A percentile compares a stretch with the other conserved stretches of the same genome.
These are phyloP conservation scores for Microtus agrestis DNA, from an alignment of 2,797 vertebrate species.

Conservation along the genomic window DNA sequence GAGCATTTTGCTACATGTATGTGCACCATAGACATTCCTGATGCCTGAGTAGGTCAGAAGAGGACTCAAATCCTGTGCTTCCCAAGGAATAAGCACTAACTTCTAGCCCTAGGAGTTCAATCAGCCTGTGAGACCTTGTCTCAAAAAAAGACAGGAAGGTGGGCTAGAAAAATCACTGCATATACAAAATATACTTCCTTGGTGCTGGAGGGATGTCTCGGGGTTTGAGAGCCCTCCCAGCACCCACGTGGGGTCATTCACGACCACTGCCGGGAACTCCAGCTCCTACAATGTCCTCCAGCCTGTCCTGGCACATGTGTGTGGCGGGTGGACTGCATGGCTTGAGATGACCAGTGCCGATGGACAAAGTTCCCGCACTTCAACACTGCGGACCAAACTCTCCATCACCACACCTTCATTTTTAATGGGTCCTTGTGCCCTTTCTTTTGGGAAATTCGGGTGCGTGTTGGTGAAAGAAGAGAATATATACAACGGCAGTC, in stretches of 20 bases:
- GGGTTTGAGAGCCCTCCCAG: not conserved
- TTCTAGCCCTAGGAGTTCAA: not conserved
- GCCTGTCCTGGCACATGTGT: no score
- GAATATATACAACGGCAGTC: not conserved
- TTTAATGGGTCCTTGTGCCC: not conserved
- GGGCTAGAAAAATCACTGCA: not conserved
- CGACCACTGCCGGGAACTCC: not conserved
- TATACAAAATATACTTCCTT: not conserved
- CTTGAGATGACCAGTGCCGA: not conserved
- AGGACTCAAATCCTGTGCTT: not conserved
- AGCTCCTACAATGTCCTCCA: not conserved
- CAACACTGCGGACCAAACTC: not conserved
- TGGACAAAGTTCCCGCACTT: not conserved
- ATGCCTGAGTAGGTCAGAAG: not conserved
- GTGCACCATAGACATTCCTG: not conserved
- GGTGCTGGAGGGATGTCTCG: not conserved
- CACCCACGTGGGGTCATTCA: not conserved
- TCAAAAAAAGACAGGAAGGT: not conserved
- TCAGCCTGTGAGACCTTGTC: not conserved
- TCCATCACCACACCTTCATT: not conserved
- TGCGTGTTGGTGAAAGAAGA: not conserved
- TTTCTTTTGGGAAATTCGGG: not conserved
- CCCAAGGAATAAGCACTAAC: not conserved
- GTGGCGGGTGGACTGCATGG: no score
- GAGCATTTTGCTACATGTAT: not conserved